These are phyloP conservation scores for Odontomyia ornata DNA, from an alignment of 2,888 invertebrate species.

Conservation along the genomic window DNA sequence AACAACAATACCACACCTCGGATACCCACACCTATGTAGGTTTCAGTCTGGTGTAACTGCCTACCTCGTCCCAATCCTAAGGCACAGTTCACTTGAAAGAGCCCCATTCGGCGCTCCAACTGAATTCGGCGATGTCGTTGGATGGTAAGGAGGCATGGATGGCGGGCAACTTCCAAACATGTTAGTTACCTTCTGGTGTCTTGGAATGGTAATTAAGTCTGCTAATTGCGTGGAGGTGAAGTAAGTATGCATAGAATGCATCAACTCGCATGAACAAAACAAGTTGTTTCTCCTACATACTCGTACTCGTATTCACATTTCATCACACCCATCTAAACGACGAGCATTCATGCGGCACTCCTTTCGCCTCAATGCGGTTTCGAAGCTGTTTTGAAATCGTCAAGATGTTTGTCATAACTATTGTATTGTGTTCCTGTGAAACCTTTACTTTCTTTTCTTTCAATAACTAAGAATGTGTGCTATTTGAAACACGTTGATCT, in stretches of 20 bases:
- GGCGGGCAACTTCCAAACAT: no score
- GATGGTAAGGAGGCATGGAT: no score
- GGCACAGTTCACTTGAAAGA: no score
- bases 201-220: slow-evolving; percentile 23
- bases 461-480: no score
- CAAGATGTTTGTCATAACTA: not conserved
- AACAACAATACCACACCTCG: no score
- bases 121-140: no score
- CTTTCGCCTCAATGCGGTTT: not conserved
- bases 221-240: slow-evolving; percentile 12
- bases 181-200: not conserved
- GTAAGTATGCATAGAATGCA: not conserved
- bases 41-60: no score
- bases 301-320: not conserved
- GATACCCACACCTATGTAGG: no score
- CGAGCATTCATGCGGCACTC: not conserved
- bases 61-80: no score
- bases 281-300: not conserved
- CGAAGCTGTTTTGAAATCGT: not conserved
- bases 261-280: slow-evolving; percentile 4
- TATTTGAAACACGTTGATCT: no score
- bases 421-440: not conserved
- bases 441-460: not conserved
- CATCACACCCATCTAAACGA: not conserved
- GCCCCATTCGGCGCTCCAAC: no score